These are phyloP conservation scores for Drosophila hydei DNA, from an alignment of 1,140 invertebrate species.

Conservation along the genomic window DNA sequence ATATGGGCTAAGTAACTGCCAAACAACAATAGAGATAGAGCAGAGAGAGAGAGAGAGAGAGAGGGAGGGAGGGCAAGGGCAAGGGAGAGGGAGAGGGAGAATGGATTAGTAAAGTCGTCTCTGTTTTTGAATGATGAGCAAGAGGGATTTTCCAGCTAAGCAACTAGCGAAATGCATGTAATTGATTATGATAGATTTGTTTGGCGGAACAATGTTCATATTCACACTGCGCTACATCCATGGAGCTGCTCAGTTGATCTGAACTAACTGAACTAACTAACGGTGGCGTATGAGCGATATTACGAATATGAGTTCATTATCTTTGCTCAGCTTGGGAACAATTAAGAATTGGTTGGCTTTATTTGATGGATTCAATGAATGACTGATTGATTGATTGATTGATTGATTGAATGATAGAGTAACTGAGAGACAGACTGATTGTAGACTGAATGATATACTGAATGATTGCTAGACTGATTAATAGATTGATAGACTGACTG, in stretches of 20 bases:
- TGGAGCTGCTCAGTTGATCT: not conserved
- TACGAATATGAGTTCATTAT: too few relatives aligned
- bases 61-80: not conserved
- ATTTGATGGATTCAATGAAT: not conserved
- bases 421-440: not conserved
- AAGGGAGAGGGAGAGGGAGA: not conserved
- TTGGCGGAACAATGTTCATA: not conserved
- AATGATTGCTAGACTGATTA: too few relatives aligned
- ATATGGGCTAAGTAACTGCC: not conserved
- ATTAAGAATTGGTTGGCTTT: too few relatives aligned
- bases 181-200: slow-evolving; percentile 42
- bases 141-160: slow-evolving; percentile 61
- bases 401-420: not conserved
- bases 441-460: too few relatives aligned
- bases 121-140: slow-evolving; percentile 52
- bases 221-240: slow-evolving; percentile 23
- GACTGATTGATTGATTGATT: not conserved
- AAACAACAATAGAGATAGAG: not conserved
- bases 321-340: too few relatives aligned
- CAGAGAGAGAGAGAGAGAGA: not conserved
- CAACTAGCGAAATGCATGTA: slow-evolving; percentile 53
- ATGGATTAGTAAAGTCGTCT: not conserved
- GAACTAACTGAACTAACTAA: not conserved
- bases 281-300: slow-evolving; percentile 22
- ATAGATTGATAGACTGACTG: too few relatives aligned